A percentile compares a stretch with the other conserved stretches of the same genome.
Conservation (phyloP, 37 sponge, comb jelly and placozoan species). For the Bolinopsis microptera region DNA sequence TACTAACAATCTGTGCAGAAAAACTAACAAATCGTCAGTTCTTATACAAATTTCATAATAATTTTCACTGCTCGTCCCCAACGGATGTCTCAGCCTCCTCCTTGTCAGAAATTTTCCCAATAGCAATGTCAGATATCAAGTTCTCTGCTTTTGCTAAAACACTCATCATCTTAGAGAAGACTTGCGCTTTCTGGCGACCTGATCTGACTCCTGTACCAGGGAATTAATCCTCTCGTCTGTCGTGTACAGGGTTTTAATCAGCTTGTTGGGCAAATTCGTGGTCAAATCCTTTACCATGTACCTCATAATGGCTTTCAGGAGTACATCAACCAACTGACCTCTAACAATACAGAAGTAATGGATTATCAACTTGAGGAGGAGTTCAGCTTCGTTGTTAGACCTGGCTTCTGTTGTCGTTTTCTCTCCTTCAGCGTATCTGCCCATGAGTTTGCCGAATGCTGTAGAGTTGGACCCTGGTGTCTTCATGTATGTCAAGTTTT, state of each 20-base stretch:
- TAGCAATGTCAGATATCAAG: slow-evolving; percentile 6
- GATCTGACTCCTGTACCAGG: slow-evolving; percentile 78
- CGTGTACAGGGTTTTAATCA: slow-evolving; percentile 84
- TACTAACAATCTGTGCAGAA: no score
- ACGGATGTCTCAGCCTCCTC: no score
- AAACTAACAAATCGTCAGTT: no score
- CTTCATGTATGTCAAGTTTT: not conserved
- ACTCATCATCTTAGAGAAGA: slow-evolving; percentile 80
- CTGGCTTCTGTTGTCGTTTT: not conserved
- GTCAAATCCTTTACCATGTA: slow-evolving; percentile 88
- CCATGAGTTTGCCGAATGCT: not conserved
- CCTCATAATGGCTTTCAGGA: slow-evolving; percentile 93
- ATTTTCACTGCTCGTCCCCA: no score
- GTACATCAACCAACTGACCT: slow-evolving; percentile 83
- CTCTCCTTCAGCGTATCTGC: not conserved
- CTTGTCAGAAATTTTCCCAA: not conserved
- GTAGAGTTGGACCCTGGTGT: not conserved
- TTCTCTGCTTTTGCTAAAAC: slow-evolving; percentile 10
- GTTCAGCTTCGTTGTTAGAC: slow-evolving; percentile 48
- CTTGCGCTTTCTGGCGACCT: slow-evolving; percentile 68
- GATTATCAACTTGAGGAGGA: slow-evolving; percentile 81
- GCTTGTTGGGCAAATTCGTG: slow-evolving; percentile 76
- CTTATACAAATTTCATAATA: no score
- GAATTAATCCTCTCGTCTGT: slow-evolving; percentile 70
- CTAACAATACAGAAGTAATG: slow-evolving; percentile 93